These are phyloP conservation scores for Coracopsis vasa DNA, from an alignment of 2,113 vertebrate genomes.

Conservation along the genomic window DNA sequence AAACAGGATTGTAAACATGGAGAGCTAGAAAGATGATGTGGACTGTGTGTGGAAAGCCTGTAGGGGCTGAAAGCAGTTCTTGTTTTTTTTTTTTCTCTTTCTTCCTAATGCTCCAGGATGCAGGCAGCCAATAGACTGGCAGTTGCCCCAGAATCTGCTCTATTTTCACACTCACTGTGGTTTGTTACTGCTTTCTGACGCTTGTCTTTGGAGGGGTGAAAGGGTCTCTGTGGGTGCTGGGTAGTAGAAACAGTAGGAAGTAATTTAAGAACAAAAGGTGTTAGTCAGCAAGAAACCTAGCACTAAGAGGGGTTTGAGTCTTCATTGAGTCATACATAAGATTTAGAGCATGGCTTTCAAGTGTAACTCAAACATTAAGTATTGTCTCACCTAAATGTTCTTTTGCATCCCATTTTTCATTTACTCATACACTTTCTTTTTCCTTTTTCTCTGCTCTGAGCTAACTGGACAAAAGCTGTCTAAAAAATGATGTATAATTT, in stretches of 20 bases:
- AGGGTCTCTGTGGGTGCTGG: neutral
- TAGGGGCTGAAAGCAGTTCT: neutral
- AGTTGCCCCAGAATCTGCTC: neutral
- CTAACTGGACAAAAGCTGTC: neutral
- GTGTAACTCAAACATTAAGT: neutral
- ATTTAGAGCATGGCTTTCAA: neutral
- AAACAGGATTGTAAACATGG: accelerated
- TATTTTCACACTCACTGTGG: neutral
- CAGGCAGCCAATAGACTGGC: neutral
- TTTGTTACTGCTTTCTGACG: accelerated
- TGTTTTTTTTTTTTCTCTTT: neutral
- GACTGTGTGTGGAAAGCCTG: neutral
- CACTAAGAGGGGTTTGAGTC: neutral
- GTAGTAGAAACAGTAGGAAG: neutral
- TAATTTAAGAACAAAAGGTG: neutral
- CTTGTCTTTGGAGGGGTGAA: neutral
- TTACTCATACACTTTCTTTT: neutral
- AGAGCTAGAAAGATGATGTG: neutral
- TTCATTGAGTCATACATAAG: neutral
- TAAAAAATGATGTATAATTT: neutral
- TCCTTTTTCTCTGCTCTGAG: neutral
- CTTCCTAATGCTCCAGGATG: neutral
- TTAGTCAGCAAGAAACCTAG: neutral
- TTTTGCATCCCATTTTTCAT: neutral
- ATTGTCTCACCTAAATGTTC: neutral